Evolutionary conservation across 1,140 invertebrate species (phyloP).

Genomic region (Temnothorax curvispinosus): DNA sequence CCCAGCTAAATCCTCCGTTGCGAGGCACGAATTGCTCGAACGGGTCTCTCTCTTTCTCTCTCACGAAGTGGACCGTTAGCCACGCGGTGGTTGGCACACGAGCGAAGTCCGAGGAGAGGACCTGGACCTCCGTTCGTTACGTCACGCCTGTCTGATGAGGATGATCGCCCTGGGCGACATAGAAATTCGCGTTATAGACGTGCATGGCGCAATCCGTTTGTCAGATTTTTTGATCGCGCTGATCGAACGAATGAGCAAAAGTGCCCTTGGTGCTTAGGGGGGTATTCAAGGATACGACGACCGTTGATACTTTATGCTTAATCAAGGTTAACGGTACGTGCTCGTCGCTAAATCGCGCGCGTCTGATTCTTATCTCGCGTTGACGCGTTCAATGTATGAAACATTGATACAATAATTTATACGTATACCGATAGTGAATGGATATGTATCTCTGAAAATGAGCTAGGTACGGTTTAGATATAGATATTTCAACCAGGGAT

Average conservation of each 20-base stretch:
- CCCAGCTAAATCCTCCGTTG: background rate
- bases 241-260: background rate
- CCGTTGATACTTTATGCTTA: background rate
- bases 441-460: background rate
- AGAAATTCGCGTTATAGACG: conserved; percentile 48
- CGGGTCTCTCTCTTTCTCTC: background rate
- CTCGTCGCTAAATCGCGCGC: background rate
- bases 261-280: background rate
- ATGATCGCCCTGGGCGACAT: conserved; percentile 32
- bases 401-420: background rate
- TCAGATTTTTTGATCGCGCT: conserved; percentile 10
- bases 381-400: background rate
- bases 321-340: background rate
- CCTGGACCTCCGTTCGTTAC: conserved; percentile 5
- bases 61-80: conserved; percentile 41
- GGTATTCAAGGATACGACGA: background rate
- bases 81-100: conserved; percentile 25
- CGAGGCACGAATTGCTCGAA: conserved; percentile 1
- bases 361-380: conserved; percentile 8
- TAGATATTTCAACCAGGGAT: background rate
- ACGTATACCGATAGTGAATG: background rate
- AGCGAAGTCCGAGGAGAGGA: conserved; percentile 26
- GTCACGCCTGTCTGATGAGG: conserved; percentile 41
- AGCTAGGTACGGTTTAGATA: background rate
- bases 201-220: conserved; percentile 16